phyloP scores from a whole-genome alignment of 2,797 vertebrate species.

The Sebastes diploproa region DNA sequence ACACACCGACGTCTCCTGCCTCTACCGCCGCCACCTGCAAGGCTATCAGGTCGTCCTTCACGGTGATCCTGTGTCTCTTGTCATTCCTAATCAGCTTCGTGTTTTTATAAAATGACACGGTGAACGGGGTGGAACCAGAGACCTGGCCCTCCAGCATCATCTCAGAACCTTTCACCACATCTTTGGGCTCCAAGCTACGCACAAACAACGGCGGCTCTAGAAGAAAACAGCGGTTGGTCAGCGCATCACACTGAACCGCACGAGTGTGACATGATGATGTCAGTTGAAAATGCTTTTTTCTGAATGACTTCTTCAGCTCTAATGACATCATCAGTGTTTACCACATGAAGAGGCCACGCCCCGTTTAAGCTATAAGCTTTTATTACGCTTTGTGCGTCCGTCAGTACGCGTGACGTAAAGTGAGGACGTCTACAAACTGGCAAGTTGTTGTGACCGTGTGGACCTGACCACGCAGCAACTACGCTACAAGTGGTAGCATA shows the following conservation, averaged over 20 bases:
- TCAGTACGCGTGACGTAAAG: too few relatives aligned
- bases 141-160: constrained; percentile 89
- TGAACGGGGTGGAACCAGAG: constrained; percentile 91
- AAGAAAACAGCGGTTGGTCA: constrained; percentile 65
- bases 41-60: constrained; percentile 86
- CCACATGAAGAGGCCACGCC: not conserved
- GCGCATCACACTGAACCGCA: not conserved
- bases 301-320: not conserved
- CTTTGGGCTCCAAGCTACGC: constrained; percentile 90
- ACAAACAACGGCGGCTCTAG: constrained; percentile 92
- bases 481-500: too few relatives aligned
- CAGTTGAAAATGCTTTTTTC: not conserved
- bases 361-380: not conserved
- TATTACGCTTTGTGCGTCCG: too few relatives aligned
- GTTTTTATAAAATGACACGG: constrained; percentile 92
- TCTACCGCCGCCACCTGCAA: constrained; percentile 92
- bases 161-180: constrained; percentile 94
- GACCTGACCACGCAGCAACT: too few relatives aligned
- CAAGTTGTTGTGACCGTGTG: too few relatives aligned
- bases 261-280: not conserved
- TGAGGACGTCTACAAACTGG: too few relatives aligned
- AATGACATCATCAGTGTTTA: not conserved
- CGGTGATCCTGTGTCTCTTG: constrained; percentile 90
- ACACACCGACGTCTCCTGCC: constrained; percentile 87
- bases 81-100: constrained; percentile 90